A percentile compares a stretch with the other conserved stretches of the same genome.
These are phyloP conservation scores for Strix aluco DNA, from an alignment of 2,113 vertebrate genomes.

Conservation along the genomic window DNA sequence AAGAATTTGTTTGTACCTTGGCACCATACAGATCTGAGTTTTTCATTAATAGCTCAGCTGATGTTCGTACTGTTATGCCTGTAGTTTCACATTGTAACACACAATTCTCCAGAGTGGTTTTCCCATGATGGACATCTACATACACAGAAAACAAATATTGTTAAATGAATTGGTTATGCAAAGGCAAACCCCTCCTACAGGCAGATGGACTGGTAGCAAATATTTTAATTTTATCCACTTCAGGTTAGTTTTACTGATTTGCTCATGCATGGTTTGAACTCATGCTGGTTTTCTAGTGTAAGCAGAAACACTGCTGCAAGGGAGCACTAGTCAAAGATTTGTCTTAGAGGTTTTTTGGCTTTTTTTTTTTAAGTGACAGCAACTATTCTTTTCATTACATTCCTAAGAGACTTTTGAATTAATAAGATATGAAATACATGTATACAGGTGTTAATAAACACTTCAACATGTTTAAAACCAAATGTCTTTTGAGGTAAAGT, in stretches of 20 bases:
- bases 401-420: neutral
- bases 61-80: conserved; percentile 87
- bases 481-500: neutral
- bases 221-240: neutral
- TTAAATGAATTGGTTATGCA: neutral
- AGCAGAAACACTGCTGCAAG: neutral
- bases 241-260: neutral
- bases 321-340: neutral
- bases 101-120: conserved; percentile 88
- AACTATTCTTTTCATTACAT: neutral
- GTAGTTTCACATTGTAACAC: conserved; percentile 95
- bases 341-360: neutral
- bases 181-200: neutral
- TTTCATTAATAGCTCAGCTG: conserved; percentile 88
- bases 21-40: conserved; percentile 95
- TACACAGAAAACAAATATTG: neutral
- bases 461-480: neutral
- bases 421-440: neutral
- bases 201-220: neutral
- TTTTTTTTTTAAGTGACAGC: neutral
- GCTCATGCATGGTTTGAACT: neutral
- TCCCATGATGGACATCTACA: conserved; percentile 88
- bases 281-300: neutral
- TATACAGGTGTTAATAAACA: neutral
- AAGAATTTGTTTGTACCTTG: conserved; percentile 77